Conservation (phyloP, 2,888 invertebrate species). For the Zaprionus obscuricornis region DNA sequence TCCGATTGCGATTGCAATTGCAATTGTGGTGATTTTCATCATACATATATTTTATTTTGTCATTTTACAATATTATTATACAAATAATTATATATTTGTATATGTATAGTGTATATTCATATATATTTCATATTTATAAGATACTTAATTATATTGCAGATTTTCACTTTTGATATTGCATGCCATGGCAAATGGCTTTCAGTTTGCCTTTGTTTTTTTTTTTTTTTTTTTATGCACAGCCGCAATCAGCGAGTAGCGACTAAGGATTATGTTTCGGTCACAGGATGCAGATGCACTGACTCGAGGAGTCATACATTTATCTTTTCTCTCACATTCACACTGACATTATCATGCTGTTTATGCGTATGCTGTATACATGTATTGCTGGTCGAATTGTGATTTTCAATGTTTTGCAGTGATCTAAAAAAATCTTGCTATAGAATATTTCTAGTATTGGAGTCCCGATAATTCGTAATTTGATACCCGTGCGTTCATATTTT, state of each 20-base stretch:
- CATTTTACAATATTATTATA: conserved; percentile 22
- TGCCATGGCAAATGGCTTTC: conserved; percentile 6
- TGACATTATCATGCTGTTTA: conserved; percentile 9
- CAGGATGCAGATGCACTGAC: conserved; percentile 17
- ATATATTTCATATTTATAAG: conserved; percentile 7
- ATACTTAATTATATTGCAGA: conserved; percentile 42
- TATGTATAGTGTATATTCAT: conserved; percentile 16
- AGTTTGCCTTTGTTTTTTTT: too few species aligned
- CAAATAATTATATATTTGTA: background rate
- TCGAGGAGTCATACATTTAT: conserved; percentile 3
- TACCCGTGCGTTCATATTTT: too few species aligned
- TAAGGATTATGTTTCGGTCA: conserved; percentile 20
- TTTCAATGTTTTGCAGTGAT: too few species aligned
- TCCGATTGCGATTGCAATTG: too few species aligned
- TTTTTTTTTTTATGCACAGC: conserved; percentile 24
- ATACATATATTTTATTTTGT: conserved; percentile 24
- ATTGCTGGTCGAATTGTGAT: too few species aligned
- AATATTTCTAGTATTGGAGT: too few species aligned
- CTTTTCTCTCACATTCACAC: background rate
- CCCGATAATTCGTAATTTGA: too few species aligned
- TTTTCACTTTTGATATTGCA: conserved; percentile 28
- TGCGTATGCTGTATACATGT: conserved; percentile 14
- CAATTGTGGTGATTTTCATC: conserved; percentile 51
- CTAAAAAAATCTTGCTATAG: too few species aligned
- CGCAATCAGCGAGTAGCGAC: conserved; percentile 11